Evolutionary conservation across 2,113 vertebrate genomes (phyloP).

Genomic region (Pituophis catenifer): DNA sequence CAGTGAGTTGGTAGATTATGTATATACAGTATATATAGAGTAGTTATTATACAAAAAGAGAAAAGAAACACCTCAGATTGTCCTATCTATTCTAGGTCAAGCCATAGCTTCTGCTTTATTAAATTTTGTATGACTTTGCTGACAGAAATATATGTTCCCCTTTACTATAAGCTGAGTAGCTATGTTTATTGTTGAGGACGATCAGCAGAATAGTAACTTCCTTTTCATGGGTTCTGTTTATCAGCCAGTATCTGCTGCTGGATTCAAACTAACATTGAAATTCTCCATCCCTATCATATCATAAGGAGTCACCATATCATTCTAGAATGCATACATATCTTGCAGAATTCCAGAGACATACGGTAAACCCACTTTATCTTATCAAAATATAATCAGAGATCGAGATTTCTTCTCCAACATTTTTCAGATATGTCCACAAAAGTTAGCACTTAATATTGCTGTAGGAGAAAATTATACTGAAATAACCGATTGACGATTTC

Average conservation of each 20-base stretch:
- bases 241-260: neutral
- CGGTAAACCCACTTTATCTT: neutral
- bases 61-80: neutral
- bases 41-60: neutral
- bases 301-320: neutral
- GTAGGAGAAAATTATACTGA: neutral
- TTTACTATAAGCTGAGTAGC: neutral
- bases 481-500: neutral
- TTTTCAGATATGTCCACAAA: neutral
- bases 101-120: neutral
- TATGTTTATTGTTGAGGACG: neutral
- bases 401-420: neutral
- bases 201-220: neutral
- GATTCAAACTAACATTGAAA: neutral
- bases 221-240: neutral
- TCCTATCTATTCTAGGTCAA: neutral
- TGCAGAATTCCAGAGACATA: neutral
- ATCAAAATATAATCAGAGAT: neutral
- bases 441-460: slow-evolving; percentile 17
- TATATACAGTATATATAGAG: neutral
- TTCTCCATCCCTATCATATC: neutral
- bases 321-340: neutral
- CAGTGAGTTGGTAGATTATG: neutral
- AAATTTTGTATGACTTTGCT: neutral
- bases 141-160: neutral